These are phyloP conservation scores for Neotragus pygmaeus DNA, from an alignment of 2,113 vertebrate genomes.

Conservation along the genomic window DNA sequence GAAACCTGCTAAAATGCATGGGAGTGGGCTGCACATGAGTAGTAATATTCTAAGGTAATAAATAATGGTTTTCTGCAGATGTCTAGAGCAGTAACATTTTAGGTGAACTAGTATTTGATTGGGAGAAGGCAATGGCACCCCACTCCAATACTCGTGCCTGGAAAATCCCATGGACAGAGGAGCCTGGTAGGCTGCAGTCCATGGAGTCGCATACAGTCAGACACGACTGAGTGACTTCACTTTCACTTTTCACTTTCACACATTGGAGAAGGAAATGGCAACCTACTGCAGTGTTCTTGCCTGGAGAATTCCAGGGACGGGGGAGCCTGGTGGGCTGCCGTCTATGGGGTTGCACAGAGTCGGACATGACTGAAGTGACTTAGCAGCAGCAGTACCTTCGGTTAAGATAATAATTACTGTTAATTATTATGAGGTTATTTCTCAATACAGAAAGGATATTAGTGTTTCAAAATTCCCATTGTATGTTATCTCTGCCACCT, in stretches of 20 bases:
- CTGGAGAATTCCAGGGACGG: no score
- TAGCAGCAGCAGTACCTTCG: background rate
- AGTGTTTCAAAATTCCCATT: background rate
- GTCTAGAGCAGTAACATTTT: background rate
- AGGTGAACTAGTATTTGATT: background rate
- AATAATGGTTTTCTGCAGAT: background rate
- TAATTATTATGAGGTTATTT: background rate
- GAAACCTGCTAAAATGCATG: background rate
- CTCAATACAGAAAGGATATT: background rate
- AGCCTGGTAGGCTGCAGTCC: no score
- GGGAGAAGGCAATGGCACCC: no score
- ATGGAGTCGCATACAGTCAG: fast-evolving
- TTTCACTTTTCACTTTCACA: no score
- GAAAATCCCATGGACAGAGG: no score
- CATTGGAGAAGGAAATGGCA: no score
- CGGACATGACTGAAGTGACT: no score
- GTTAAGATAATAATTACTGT: background rate
- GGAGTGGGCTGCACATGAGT: fast-evolving
- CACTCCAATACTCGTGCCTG: no score
- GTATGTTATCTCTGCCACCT: background rate
- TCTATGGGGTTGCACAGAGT: no score
- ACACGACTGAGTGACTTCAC: no score
- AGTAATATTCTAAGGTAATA: background rate
- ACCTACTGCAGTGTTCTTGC: no score
- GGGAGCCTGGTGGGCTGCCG: no score